Evolutionary conservation across 2,797 vertebrate species (phyloP).

Genomic region (Brotogeris chrysoptera): DNA sequence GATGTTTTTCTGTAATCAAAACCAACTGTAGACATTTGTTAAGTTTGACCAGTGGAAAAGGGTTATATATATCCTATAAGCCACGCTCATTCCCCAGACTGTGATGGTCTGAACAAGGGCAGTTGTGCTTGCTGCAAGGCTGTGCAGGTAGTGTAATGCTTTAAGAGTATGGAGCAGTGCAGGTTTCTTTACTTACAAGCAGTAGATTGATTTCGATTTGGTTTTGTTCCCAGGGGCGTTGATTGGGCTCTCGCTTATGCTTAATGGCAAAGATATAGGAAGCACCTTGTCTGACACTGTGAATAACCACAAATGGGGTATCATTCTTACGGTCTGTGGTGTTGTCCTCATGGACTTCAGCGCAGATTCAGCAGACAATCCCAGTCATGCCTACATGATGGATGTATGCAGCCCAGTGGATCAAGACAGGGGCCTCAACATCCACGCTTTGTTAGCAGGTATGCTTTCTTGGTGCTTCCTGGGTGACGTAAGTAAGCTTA

Average conservation of each 20-base stretch:
- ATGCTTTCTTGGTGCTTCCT: not conserved
- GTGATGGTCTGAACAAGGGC: not conserved
- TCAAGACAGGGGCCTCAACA: slow-evolving; percentile 95
- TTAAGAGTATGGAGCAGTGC: not conserved
- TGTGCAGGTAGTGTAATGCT: not conserved
- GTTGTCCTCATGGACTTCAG: slow-evolving; percentile 98
- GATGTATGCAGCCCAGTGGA: slow-evolving; percentile 94
- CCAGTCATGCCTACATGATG: slow-evolving; percentile 99
- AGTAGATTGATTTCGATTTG: not conserved
- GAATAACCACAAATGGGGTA: slow-evolving; percentile 91
- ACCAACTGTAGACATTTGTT: not conserved
- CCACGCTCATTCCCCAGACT: not conserved
- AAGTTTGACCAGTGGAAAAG: not conserved
- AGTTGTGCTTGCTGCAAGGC: not conserved
- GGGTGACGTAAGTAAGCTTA: not conserved
- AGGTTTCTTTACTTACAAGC: not conserved
- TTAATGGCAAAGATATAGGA: slow-evolving; percentile 94
- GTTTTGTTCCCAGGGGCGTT: slow-evolving; percentile 81
- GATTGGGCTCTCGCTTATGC: slow-evolving; percentile 88
- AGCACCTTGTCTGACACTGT: slow-evolving; percentile 84
- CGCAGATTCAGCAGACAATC: slow-evolving; percentile 95
- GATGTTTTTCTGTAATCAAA: not conserved
- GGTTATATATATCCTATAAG: not conserved
- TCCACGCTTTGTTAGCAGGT: slow-evolving; percentile 94
- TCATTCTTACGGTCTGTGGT: slow-evolving; percentile 91